A percentile compares a stretch with the other conserved stretches of the same genome.
Evolutionary conservation across 1,140 invertebrate genomes (phyloP).

Genomic region (Thaumatotibia leucotreta): DNA sequence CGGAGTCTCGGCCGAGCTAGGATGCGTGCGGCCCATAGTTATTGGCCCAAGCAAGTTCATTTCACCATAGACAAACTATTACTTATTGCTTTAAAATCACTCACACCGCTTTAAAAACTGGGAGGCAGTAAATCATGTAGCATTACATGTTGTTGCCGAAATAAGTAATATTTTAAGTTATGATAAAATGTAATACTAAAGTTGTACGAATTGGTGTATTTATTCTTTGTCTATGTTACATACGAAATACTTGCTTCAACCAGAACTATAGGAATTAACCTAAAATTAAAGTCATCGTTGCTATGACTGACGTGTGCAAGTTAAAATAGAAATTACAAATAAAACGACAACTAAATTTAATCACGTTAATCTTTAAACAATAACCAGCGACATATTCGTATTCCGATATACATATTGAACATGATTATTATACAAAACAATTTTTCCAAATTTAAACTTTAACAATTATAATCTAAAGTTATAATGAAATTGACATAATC

Average conservation of each 20-base stretch:
- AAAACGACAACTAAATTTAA: background rate
- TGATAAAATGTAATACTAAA: too few species aligned
- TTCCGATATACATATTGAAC: slow-evolving; percentile 11
- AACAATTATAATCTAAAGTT: slow-evolving; percentile 9
- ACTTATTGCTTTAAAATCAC: too few species aligned
- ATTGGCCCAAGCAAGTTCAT: background rate
- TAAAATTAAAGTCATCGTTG: background rate
- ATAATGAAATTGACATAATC: slow-evolving; percentile 7
- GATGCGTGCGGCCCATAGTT: background rate
- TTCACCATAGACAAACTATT: too few species aligned
- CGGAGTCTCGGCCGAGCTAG: background rate
- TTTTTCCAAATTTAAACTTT: slow-evolving; percentile 6
- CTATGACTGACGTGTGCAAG: background rate
- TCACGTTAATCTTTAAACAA: background rate
- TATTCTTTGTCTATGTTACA: too few species aligned
- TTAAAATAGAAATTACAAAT: background rate
- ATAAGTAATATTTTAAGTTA: too few species aligned
- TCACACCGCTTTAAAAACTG: too few species aligned
- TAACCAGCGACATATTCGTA: background rate
- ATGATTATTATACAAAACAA: slow-evolving; percentile 9
- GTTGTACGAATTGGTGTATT: too few species aligned
- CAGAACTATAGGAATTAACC: background rate
- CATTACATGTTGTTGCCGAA: too few species aligned
- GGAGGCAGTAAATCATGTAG: too few species aligned
- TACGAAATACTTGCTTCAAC: background rate